Base-by-base conservation (phyloP, 2,888 invertebrate genomes). In the Urechis unicinctus region DNA sequence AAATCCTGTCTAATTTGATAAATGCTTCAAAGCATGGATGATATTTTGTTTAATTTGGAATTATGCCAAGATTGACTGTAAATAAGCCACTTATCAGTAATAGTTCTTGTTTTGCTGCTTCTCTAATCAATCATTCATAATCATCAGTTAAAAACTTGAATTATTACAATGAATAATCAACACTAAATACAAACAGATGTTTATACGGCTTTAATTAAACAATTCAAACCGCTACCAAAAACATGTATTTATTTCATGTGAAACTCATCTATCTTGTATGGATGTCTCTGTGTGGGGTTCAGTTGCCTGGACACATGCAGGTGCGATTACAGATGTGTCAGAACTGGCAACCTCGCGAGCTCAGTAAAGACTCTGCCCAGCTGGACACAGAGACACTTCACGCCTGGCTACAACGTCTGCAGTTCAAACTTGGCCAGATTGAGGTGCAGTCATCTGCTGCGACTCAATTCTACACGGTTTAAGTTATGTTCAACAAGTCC, bases 361-460 rank as follows among this genome's bases (percentile, higher is more conserved):
- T 68, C 4, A 68, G 69, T 26, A 69, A 69, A 43, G 73, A 74
- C 59, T 71, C 74, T 55, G 69, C 57, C 0, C 69, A 72, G 29
- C 67, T 73, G 53, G 74, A 82, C 79, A 74, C 74, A 13, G 68
- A 67, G 54, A 68, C 77, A 28, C 69, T 81, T 29, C 65, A 79
- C 41, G 86, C 89, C 65, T 93, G 95, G 88, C 82, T 98, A 55
- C 91, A 93, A 78, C 83, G 93, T 50, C 83, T 96, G 59, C 91
- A 96, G 75, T 94, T 96, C 75, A 97, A 96, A 82, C 94, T 98
- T 88, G 94, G 94, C 3, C 96, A 97, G 81, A 88, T 95, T 53
- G 97, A 98, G 80, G 81, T 91, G 62, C 92, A 93, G 78, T 90
- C 91, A 1, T 90, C 91, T 0, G 88, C 89, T 52, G 91, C 89